Evolutionary conservation across 2,113 vertebrate species (phyloP).

Genomic region (Castor canadensis): DNA sequence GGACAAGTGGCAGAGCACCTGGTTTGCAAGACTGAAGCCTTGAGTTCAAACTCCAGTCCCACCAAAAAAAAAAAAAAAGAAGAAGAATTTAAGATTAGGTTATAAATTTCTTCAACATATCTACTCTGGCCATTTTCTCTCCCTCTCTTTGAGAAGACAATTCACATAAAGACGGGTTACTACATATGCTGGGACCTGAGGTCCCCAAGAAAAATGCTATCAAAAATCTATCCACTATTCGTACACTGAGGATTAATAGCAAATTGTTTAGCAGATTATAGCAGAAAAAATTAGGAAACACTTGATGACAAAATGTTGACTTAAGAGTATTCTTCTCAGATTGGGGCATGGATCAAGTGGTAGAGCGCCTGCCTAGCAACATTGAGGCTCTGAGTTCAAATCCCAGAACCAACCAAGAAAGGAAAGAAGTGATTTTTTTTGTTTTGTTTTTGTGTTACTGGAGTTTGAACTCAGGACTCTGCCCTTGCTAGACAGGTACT

Average conservation of each 20-base stretch:
- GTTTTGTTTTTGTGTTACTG: background rate
- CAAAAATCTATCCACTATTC: constrained; percentile 16
- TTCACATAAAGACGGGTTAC: constrained; percentile 5
- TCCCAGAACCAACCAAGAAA: background rate
- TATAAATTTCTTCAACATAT: constrained; percentile 32
- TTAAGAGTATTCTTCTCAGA: background rate
- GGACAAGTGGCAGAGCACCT: too few relatives aligned
- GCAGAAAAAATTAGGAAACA: background rate
- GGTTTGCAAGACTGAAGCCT: too few relatives aligned
- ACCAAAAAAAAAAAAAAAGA: too few relatives aligned
- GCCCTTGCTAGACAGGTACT: constrained; percentile 38
- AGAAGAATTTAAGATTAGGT: constrained; percentile 11
- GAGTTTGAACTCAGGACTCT: constrained; percentile 48
- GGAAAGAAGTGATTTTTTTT: background rate
- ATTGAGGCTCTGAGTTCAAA: background rate
- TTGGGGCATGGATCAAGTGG: too few relatives aligned
- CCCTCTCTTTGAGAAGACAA: constrained; percentile 10
- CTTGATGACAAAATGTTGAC: constrained; percentile 25
- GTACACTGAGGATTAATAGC: background rate
- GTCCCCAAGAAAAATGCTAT: constrained; percentile 13
- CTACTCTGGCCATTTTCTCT: constrained; percentile 51
- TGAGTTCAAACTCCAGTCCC: too few relatives aligned
- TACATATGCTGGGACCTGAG: background rate
- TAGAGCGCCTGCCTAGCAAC: too few relatives aligned
- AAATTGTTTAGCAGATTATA: background rate